Conservation (phyloP, 2,113 vertebrate genomes). For the Procapra przewalskii region DNA sequence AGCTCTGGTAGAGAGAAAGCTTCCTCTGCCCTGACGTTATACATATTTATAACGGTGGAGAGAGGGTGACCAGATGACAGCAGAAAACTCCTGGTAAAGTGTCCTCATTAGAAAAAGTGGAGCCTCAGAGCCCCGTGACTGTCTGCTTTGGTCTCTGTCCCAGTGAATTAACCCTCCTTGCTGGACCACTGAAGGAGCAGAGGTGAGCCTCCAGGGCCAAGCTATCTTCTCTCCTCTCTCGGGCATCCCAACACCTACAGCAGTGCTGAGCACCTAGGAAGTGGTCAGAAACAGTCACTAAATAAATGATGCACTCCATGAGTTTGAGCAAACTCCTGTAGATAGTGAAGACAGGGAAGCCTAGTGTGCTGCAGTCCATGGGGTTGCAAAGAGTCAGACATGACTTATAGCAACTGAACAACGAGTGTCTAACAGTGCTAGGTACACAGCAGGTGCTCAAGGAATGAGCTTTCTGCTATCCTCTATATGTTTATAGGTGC, state of each 20-base stretch:
- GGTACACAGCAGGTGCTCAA: background rate
- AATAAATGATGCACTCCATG: background rate
- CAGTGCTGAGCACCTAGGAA: background rate
- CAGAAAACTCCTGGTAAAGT: background rate
- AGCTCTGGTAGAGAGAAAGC: background rate
- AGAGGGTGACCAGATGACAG: background rate
- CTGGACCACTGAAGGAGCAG: background rate
- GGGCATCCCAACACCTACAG: background rate
- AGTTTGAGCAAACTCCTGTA: background rate
- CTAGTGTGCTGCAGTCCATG: background rate
- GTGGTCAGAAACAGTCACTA: background rate
- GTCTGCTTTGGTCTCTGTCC: background rate
- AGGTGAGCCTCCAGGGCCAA: background rate
- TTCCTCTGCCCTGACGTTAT: background rate
- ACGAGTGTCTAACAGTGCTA: background rate
- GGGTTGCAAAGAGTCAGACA: background rate
- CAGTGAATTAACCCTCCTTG: background rate
- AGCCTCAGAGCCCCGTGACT: background rate
- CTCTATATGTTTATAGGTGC: background rate
- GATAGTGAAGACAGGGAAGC: background rate
- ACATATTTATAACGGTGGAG: background rate
- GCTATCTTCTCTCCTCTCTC: background rate
- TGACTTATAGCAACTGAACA: background rate
- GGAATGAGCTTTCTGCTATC: background rate
- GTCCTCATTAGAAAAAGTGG: background rate